phyloP scores from a whole-genome alignment of 2,888 invertebrate species.

The Pollenia amentaria region DNA sequence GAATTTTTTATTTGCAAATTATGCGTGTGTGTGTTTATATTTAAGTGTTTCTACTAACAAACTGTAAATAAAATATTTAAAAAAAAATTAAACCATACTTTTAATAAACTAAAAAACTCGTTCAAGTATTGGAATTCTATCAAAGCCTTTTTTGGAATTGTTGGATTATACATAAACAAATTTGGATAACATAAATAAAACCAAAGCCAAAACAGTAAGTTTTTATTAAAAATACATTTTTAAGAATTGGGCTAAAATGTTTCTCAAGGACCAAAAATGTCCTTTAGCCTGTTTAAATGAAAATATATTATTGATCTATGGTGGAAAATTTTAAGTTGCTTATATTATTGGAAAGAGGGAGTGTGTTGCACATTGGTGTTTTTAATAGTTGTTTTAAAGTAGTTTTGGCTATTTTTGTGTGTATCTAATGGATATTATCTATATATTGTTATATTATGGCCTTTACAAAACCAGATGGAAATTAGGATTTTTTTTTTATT shows the following conservation, averaged over 20 bases:
- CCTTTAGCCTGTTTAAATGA: no score
- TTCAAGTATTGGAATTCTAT: background rate
- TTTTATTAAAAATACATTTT: no score
- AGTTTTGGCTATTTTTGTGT: slow-evolving; percentile 21
- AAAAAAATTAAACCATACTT: slow-evolving; percentile 13
- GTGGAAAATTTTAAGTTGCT: background rate
- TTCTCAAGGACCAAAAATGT: no score
- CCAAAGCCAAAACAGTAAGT: slow-evolving; percentile 16
- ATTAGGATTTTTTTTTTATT: background rate
- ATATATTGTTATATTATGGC: background rate
- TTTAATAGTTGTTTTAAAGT: background rate
- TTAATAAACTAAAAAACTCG: background rate
- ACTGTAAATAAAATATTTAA: slow-evolving; percentile 1
- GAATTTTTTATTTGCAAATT: background rate
- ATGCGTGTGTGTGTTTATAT: slow-evolving; percentile 38
- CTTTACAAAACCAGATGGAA: slow-evolving; percentile 26
- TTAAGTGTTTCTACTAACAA: slow-evolving; percentile 36
- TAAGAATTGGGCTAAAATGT: no score
- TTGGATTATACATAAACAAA: slow-evolving; percentile 30
- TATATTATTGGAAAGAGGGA: background rate
- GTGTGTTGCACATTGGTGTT: background rate
- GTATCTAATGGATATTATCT: background rate
- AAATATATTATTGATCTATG: no score
- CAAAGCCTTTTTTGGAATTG: background rate
- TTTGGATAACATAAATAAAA: slow-evolving; percentile 21